Base-by-base conservation (phyloP, 2,888 invertebrate species). In the Drosophila setosimentum region DNA sequence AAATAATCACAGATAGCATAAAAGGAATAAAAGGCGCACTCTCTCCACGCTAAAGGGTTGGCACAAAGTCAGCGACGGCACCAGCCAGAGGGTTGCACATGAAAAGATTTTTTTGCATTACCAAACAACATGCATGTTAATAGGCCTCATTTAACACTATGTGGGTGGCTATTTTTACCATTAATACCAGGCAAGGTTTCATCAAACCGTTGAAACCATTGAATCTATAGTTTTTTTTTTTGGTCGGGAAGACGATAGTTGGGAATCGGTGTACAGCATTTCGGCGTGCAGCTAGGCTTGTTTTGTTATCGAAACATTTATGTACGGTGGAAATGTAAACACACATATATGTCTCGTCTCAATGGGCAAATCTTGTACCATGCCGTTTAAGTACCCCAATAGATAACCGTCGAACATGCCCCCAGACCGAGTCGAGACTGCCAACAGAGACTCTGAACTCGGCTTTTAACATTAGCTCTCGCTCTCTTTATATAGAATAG, bases 1-100 rank as follows among this genome's bases (percentile, higher is more conserved):
- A 88, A 88, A 88, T 84, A 89, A 90, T 88, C 90, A 88, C 72
- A 85, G 89, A 83, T 87, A 89, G 62, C 75, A 89, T 89, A 89
- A 86, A 45, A 76, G 79, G 89, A 59, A 89, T 78, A 78, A 88
- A 81, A 87, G 84, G 73, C 64, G 62, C 73, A 64, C 75, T 65
- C 68, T 73, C 57, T 33, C 55, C 2, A 2, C 29, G 42, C 62
- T 61, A 79, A 82, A 84, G 74, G 80, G 79, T 65, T 74, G 50
- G 37, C 54, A 58, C 71, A 61, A 53, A 67, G 67, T 68, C 64
- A 49, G 30, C 42, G 49, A 8, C 51, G 51, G 35, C 54, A 51
- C 50, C 55, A 66, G 63, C 33, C 27, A 27, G 66, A 62, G 78
- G 80, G 80, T 77, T 68, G 72, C 66, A 68, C 66, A 74, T 79